A percentile compares a stretch with the other conserved stretches of the same genome.
phyloP scores from a whole-genome alignment of 2,113 vertebrate species.

The Notothenia rossii region DNA sequence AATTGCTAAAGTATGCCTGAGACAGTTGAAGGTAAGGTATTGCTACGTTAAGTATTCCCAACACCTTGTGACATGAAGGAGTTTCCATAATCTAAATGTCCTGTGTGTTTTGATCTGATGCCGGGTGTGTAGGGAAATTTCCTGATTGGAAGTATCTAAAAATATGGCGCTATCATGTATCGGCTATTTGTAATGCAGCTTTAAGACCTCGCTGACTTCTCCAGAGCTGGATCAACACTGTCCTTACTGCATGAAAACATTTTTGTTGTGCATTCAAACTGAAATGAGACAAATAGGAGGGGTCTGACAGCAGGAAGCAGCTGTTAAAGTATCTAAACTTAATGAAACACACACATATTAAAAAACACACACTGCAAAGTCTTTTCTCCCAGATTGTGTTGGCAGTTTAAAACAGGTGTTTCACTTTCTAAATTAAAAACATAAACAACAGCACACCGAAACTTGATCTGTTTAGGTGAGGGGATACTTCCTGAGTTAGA shows the following conservation, averaged over 20 bases:
- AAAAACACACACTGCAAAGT: too few species aligned
- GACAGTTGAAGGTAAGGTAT: conserved; percentile 72
- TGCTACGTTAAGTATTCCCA: not conserved
- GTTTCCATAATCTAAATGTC: too few species aligned
- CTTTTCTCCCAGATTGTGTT: too few species aligned
- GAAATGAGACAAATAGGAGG: not conserved
- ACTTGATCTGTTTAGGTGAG: too few species aligned
- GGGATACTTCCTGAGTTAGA: too few species aligned
- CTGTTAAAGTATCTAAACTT: not conserved
- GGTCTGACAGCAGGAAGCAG: not conserved
- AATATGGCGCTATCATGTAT: conserved; percentile 73
- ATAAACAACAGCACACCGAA: too few species aligned
- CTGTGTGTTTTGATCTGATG: conserved; percentile 26
- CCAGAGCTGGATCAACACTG: conserved; percentile 29
- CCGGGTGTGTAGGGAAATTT: conserved; percentile 21
- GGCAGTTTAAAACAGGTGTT: too few species aligned
- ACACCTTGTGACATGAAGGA: too few species aligned
- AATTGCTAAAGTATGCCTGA: conserved; percentile 67
- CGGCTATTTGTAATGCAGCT: conserved; percentile 64
- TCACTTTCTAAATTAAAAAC: too few species aligned
- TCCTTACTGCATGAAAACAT: not conserved
- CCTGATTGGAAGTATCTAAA: conserved; percentile 67
- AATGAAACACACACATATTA: not conserved
- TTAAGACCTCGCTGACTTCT: conserved; percentile 5
- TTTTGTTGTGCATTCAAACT: not conserved